These are phyloP conservation scores for Tachyglossus aculeatus DNA, from an alignment of 2,797 vertebrate genomes.

Conservation along the genomic window DNA sequence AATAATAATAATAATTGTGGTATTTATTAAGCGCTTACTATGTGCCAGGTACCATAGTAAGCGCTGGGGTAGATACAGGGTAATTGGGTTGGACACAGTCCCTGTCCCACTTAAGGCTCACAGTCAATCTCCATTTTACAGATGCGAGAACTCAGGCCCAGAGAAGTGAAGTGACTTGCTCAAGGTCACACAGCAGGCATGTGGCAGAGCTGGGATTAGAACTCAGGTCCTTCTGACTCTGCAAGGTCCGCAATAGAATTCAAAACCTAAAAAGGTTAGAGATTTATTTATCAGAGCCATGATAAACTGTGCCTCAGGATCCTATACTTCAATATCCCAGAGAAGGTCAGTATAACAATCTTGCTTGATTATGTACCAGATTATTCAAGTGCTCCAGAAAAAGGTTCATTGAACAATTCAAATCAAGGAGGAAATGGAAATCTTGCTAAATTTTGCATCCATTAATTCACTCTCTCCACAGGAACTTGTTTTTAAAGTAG, in stretches of 20 bases:
- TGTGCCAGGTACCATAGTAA: too few relatives aligned
- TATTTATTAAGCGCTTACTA: too few relatives aligned
- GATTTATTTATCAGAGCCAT: neutral
- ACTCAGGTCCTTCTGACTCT: too few relatives aligned
- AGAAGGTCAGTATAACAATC: constrained; percentile 6
- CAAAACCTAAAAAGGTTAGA: neutral
- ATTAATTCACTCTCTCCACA: constrained; percentile 9
- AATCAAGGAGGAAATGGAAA: neutral
- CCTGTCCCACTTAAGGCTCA: too few relatives aligned
- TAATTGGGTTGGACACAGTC: too few relatives aligned
- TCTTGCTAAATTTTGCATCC: neutral
- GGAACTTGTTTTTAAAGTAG: neutral
- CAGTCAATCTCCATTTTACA: too few relatives aligned
- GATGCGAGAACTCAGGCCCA: too few relatives aligned
- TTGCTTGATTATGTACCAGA: neutral
- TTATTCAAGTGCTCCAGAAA: neutral
- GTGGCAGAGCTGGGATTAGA: too few relatives aligned
- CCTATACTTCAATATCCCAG: neutral
- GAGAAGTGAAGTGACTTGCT: too few relatives aligned
- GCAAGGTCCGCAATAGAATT: neutral
- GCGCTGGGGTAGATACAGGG: too few relatives aligned
- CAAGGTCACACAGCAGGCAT: too few relatives aligned
- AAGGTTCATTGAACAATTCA: neutral
- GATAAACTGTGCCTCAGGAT: neutral
- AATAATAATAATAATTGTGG: too few relatives aligned